These are phyloP conservation scores for Argyrosomus japonicus DNA, from an alignment of 2,113 vertebrate species.

Conservation along the genomic window DNA sequence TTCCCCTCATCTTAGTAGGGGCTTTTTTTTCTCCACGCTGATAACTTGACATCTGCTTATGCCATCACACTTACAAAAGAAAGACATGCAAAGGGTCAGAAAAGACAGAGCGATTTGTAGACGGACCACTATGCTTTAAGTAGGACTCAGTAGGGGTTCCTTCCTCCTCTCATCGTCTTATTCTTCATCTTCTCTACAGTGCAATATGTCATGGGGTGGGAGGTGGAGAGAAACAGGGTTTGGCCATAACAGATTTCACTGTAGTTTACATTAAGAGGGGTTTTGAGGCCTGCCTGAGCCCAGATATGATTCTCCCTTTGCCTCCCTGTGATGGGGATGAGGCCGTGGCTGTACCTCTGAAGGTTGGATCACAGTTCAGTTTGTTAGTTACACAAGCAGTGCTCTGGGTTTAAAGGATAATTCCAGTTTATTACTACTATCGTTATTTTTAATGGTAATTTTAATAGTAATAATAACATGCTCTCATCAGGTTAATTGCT, in stretches of 20 bases:
- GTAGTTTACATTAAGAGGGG: background rate
- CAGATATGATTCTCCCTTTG: background rate
- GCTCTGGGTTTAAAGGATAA: background rate
- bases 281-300: background rate
- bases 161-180: conserved; percentile 4
- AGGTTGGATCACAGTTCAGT: background rate
- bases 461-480: background rate
- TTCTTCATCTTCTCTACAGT: background rate
- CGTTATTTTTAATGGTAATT: background rate
- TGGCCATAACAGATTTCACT: background rate
- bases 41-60: conserved; percentile 41
- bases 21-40: background rate
- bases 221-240: conserved; percentile 3
- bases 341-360: background rate
- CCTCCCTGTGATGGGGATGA: background rate
- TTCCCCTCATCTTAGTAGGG: conserved; percentile 29
- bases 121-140: background rate
- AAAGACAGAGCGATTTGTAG: background rate
- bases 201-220: background rate
- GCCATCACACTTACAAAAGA: conserved; percentile 31
- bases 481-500: background rate
- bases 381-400: background rate
- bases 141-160: background rate
- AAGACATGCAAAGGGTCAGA: conserved; percentile 12
- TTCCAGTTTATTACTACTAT: background rate